Evolutionary conservation across 2,797 vertebrate genomes (phyloP).

Genomic region (Gila robusta): DNA sequence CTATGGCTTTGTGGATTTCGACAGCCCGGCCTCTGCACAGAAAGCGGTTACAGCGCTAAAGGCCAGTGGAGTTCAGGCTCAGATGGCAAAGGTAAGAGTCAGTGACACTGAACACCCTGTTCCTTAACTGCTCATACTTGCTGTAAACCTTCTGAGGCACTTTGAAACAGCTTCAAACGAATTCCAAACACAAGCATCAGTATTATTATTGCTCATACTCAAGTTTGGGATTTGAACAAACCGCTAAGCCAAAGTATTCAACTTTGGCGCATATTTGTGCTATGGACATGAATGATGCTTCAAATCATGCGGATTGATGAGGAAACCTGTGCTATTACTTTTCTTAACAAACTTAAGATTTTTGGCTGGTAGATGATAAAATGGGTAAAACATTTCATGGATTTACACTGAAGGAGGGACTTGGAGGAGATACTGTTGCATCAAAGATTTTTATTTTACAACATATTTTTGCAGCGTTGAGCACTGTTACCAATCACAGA

Average conservation of each 20-base stretch:
- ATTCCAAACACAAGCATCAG: neutral
- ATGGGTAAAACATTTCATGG: neutral
- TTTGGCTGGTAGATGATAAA: neutral
- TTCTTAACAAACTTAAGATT: neutral
- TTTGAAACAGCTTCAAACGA: conserved; percentile 24
- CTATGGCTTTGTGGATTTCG: conserved; percentile 86
- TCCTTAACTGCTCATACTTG: neutral
- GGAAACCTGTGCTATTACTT: neutral
- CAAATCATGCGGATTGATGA: neutral
- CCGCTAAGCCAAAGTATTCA: neutral
- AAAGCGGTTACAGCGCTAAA: conserved; percentile 83
- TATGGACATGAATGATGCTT: neutral
- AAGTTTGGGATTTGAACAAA: conserved; percentile 10
- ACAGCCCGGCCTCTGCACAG: conserved; percentile 83
- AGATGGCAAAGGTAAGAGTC: conserved; percentile 85
- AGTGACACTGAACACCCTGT: conserved; percentile 18
- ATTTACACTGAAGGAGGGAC: neutral
- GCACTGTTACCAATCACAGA: neutral
- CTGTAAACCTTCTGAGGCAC: neutral
- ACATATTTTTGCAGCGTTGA: neutral
- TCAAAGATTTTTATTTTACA: too few relatives aligned
- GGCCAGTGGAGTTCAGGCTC: conserved; percentile 86
- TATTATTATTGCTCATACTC: neutral
- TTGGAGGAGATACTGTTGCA: too few relatives aligned
- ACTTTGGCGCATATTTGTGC: neutral